A percentile compares a stretch with the other conserved stretches of the same genome.
Conservation (phyloP, 1,140 invertebrate genomes). For the Micrasema longulum region DNA sequence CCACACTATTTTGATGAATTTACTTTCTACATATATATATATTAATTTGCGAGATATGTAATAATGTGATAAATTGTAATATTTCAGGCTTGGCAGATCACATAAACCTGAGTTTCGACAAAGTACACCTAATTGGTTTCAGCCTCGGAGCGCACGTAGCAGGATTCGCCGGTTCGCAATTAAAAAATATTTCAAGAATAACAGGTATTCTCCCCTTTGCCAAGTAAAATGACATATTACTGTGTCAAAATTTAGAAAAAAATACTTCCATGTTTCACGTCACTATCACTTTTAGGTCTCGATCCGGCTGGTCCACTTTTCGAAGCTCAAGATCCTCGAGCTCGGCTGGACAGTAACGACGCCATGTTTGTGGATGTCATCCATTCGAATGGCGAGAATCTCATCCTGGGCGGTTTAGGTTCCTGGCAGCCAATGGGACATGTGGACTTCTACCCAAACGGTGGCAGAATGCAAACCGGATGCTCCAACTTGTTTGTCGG, state of each 20-base stretch:
- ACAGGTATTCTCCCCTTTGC: slow-evolving; percentile 73
- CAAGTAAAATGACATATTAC: no score
- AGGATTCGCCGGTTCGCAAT: slow-evolving; percentile 90
- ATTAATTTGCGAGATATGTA: no score
- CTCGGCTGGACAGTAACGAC: slow-evolving; percentile 84
- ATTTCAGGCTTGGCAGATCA: slow-evolving; percentile 68
- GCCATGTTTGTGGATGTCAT: slow-evolving; percentile 95
- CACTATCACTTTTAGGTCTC: slow-evolving; percentile 70
- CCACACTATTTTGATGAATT: no score
- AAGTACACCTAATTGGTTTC: slow-evolving; percentile 92
- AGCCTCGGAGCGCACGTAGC: slow-evolving; percentile 92
- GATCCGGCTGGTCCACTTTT: slow-evolving; percentile 93
- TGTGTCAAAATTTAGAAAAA: no score
- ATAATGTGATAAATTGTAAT: no score
- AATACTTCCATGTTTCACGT: no score
- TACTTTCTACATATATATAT: no score
- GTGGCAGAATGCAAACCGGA: slow-evolving; percentile 89
- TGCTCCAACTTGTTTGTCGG: slow-evolving; percentile 89
- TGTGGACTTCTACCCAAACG: slow-evolving; percentile 93
- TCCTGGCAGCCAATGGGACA: slow-evolving; percentile 90
- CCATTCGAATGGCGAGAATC: slow-evolving; percentile 91
- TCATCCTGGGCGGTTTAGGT: slow-evolving; percentile 86
- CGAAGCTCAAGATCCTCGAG: slow-evolving; percentile 85
- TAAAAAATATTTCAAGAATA: slow-evolving; percentile 86
- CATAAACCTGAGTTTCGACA: slow-evolving; percentile 72